Conservation (phyloP, 1,140 invertebrate genomes). For the Planococcus citri region DNA sequence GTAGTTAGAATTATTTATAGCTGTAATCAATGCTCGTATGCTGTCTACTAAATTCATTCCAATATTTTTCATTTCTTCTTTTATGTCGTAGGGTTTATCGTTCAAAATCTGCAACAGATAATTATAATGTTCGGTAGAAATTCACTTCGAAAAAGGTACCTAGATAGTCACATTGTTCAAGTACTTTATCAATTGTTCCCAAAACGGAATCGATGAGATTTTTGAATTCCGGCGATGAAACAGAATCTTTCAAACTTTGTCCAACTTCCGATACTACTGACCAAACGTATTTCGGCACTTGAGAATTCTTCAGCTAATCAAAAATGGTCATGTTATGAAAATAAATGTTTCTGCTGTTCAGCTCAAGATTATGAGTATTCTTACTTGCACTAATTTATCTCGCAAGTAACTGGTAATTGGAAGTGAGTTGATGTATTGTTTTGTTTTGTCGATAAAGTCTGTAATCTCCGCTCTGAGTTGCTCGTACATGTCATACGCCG, state of each 20-base stretch:
- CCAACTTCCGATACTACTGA: slow-evolving; percentile 18
- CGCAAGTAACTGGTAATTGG: neutral
- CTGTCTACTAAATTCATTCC: neutral
- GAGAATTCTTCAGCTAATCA: slow-evolving; percentile 21
- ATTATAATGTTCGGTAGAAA: neutral
- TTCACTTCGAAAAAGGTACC: too few relatives aligned
- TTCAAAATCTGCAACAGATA: neutral
- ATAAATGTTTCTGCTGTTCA: too few relatives aligned
- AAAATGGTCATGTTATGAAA: neutral
- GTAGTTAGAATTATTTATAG: neutral
- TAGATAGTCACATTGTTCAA: neutral
- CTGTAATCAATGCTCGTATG: neutral
- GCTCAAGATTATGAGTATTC: too few relatives aligned
- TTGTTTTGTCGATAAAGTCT: neutral
- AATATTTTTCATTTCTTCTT: slow-evolving; percentile 13
- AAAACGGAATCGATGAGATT: slow-evolving; percentile 10
- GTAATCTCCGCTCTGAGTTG: neutral
- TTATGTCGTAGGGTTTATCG: neutral
- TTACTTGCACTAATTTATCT: neutral
- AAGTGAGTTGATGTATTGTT: neutral
- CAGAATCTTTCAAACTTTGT: slow-evolving; percentile 22
- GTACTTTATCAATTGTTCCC: neutral
- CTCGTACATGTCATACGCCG: neutral
- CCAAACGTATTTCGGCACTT: slow-evolving; percentile 22
- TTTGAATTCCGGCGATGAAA: slow-evolving; percentile 18